phyloP scores from a whole-genome alignment of 2,888 invertebrate species.

The Anticlea derivata region DNA sequence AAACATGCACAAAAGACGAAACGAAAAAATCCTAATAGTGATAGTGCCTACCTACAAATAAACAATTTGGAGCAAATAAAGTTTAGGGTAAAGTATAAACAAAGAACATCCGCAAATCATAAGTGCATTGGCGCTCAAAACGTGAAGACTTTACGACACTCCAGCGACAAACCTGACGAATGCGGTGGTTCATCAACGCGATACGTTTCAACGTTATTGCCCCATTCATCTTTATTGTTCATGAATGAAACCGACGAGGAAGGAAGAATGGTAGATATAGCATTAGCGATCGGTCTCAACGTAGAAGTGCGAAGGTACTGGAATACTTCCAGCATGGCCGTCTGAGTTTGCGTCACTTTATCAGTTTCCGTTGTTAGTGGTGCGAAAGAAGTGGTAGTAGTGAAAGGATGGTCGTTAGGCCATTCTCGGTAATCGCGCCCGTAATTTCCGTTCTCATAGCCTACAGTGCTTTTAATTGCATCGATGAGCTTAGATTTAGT shows the following conservation, averaged over 20 bases:
- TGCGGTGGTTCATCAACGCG: conserved; percentile 82
- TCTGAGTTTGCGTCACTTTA: conserved; percentile 77
- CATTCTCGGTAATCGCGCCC: conserved; percentile 72
- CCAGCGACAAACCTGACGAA: conserved; percentile 81
- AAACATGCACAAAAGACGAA: conserved; percentile 45
- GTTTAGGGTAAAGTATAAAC: conserved; percentile 21
- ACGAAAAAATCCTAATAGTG: conserved; percentile 32
- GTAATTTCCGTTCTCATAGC: conserved; percentile 70
- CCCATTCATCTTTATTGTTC: conserved; percentile 76
- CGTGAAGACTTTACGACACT: conserved; percentile 68
- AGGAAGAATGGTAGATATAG: conserved; percentile 65
- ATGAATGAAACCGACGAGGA: conserved; percentile 62
- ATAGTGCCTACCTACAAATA: conserved; percentile 27
- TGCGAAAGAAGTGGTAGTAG: conserved; percentile 74
- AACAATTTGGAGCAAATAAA: conserved; percentile 19
- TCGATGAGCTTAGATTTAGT: conserved; percentile 80
- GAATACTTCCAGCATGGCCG: conserved; percentile 80
- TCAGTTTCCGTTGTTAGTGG: conserved; percentile 73
- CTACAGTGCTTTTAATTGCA: conserved; percentile 77
- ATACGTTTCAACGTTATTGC: conserved; percentile 77
- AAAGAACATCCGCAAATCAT: conserved; percentile 59
- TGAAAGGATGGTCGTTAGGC: conserved; percentile 81
- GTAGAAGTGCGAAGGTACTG: conserved; percentile 79
- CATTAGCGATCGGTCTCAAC: conserved; percentile 73
- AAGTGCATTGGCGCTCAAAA: conserved; percentile 71